These are phyloP conservation scores for Ciconia maguari DNA, from an alignment of 2,113 vertebrate genomes.

Conservation along the genomic window DNA sequence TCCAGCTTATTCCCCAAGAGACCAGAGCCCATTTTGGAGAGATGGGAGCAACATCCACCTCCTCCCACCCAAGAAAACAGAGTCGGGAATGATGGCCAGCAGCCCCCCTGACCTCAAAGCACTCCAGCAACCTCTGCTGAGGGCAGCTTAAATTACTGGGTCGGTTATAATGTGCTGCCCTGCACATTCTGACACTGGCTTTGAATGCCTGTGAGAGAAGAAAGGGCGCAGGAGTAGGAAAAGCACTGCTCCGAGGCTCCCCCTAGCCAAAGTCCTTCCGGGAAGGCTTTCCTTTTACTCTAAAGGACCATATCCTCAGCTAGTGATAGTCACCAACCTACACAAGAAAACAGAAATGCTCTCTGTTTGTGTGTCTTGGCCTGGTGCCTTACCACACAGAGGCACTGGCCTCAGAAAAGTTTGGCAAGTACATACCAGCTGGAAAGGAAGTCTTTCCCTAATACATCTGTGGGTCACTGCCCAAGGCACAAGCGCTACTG, in stretches of 20 bases:
- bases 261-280: not conserved
- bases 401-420: not conserved
- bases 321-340: not conserved
- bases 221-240: not conserved
- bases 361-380: conserved; percentile 34
- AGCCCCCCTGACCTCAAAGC: not conserved
- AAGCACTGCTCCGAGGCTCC: not conserved
- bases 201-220: not conserved
- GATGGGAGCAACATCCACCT: not conserved
- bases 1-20: conserved; percentile 4
- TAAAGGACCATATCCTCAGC: not conserved
- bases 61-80: not conserved
- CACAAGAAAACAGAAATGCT: not conserved
- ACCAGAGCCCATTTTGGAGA: conserved; percentile 19
- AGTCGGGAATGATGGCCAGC: not conserved
- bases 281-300: not conserved
- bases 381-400: conserved; percentile 9
- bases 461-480: not conserved
- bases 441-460: not conserved
- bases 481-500: not conserved
- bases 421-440: conserved; percentile 15
- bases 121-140: not conserved
- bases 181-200: not conserved
- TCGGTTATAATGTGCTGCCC: not conserved
- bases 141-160: conserved; percentile 2